These are phyloP conservation scores for Tetrao urogallus DNA, from an alignment of 2,113 vertebrate genomes.

Conservation along the genomic window DNA sequence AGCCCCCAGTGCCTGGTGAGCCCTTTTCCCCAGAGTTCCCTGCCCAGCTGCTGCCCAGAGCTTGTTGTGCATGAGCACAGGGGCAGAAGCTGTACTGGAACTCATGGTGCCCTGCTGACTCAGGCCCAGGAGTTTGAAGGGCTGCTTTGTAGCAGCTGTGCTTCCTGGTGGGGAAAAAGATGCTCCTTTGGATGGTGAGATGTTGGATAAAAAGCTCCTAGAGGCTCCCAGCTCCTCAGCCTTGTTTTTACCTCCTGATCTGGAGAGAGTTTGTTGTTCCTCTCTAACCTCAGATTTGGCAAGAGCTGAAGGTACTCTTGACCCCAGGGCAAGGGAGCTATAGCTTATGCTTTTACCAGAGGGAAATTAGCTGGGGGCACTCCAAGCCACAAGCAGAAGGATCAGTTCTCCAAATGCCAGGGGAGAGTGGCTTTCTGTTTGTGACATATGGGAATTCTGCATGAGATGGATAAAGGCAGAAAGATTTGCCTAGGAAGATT, in stretches of 20 bases:
- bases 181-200: not conserved
- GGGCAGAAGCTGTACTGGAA: not conserved
- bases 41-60: rapidly evolving
- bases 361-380: not conserved
- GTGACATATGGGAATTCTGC: not conserved
- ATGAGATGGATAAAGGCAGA: not conserved
- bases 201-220: rapidly evolving
- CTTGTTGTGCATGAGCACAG: not conserved
- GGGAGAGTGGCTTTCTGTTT: not conserved
- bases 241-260: not conserved
- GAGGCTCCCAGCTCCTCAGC: not conserved
- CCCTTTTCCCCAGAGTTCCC: not conserved
- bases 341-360: not conserved
- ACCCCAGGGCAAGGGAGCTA: not conserved
- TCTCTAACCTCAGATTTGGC: not conserved
- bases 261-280: not conserved
- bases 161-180: not conserved
- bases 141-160: not conserved
- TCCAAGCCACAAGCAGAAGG: not conserved
- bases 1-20: rapidly evolving
- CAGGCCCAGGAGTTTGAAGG: not conserved
- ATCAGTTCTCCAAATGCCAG: not conserved
- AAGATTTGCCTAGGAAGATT: not conserved
- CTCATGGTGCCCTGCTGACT: rapidly evolving
- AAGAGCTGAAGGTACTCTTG: not conserved